A percentile compares a stretch with the other conserved stretches of the same genome.
These are phyloP conservation scores for Tupaia chinensis DNA, from an alignment of 2,113 vertebrate genomes.

Conservation along the genomic window DNA sequence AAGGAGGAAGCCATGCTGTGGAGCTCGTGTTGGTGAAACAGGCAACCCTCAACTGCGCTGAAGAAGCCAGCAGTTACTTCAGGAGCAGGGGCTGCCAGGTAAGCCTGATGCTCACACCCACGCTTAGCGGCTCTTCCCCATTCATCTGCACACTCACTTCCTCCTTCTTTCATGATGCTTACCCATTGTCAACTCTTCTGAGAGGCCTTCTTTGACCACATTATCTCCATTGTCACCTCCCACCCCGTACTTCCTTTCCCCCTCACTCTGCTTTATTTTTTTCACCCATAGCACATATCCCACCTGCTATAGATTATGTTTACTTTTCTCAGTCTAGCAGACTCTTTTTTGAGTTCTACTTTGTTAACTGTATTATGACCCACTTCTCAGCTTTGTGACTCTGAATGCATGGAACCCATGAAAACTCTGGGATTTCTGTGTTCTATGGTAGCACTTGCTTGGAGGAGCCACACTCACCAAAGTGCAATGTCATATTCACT, in stretches of 20 bases:
- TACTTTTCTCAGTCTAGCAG: background rate
- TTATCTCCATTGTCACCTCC: no score
- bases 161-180: background rate
- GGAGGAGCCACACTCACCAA: background rate
- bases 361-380: background rate
- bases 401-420: background rate
- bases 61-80: background rate
- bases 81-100: background rate
- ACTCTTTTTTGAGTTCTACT: background rate
- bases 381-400: background rate
- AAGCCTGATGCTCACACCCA: background rate
- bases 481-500: fast-evolving
- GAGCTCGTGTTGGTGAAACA: background rate
- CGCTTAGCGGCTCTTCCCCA: background rate
- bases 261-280: background rate
- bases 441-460: background rate
- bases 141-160: background rate
- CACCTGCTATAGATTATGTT: background rate
- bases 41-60: background rate
- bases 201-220: background rate
- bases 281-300: background rate
- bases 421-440: background rate
- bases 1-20: background rate
- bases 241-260: background rate
- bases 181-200: background rate